Evolutionary conservation across 2,797 vertebrate genomes (phyloP).

Genomic region (Cyclura pinguis): DNA sequence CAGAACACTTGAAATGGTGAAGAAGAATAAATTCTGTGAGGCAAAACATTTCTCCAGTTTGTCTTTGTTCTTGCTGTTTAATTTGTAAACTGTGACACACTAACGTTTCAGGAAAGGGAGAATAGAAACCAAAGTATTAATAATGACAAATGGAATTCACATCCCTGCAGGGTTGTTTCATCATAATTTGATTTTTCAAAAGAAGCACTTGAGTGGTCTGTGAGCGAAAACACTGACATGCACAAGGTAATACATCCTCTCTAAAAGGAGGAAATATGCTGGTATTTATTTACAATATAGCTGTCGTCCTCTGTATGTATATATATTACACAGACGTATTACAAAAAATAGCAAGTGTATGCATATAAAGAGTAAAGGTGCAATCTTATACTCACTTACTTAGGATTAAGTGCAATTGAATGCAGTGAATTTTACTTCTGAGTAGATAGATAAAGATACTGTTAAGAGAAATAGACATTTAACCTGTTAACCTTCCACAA

Average conservation of each 20-base stretch:
- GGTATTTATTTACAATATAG: neutral
- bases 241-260: neutral
- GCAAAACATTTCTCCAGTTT: constrained; percentile 31
- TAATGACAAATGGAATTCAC: neutral
- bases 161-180: neutral
- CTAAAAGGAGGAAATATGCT: neutral
- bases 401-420: neutral
- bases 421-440: neutral
- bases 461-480: neutral
- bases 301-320: neutral
- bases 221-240: neutral
- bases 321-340: too few relatives aligned
- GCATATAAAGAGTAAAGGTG: neutral
- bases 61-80: neutral
- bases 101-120: neutral
- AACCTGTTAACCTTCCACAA: neutral
- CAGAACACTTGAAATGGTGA: fast-evolving
- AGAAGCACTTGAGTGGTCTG: constrained; percentile 20
- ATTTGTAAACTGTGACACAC: neutral
- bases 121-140: neutral
- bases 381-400: neutral
- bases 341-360: neutral
- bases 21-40: constrained; percentile 13
- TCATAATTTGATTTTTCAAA: constrained; percentile 34
- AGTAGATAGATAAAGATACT: neutral